These are phyloP conservation scores for Magallana angulata DNA, from an alignment of 1,140 invertebrate species.

Conservation along the genomic window DNA sequence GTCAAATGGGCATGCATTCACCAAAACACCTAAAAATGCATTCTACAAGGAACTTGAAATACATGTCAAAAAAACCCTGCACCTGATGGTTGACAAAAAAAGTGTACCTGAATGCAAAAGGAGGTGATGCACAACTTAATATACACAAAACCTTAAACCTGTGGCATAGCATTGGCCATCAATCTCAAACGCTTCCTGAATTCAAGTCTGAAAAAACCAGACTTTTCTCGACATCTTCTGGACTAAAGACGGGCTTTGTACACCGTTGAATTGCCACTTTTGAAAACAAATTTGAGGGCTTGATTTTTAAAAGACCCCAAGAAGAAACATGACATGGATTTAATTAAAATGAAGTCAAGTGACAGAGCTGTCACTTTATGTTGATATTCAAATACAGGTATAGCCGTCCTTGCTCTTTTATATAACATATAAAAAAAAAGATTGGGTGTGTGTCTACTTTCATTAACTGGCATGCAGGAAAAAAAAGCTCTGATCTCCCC, in stretches of 20 bases:
- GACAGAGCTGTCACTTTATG: not conserved
- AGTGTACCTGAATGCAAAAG: not conserved
- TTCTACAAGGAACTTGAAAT: not conserved
- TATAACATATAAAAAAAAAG: no score
- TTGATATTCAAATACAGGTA: no score
- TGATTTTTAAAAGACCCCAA: conserved; percentile 8
- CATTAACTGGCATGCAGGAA: no score
- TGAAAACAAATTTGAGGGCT: not conserved
- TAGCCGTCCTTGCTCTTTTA: no score
- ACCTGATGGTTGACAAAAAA: conserved; percentile 26
- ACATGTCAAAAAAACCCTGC: conserved; percentile 13
- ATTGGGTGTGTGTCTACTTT: no score
- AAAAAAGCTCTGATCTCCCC: no score
- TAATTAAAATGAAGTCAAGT: not conserved
- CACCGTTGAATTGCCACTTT: not conserved
- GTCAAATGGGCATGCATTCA: not conserved
- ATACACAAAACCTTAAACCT: conserved; percentile 7
- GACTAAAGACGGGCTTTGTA: not conserved
- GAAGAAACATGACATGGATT: not conserved
- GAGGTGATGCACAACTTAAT: conserved; percentile 18
- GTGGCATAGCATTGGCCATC: conserved; percentile 3
- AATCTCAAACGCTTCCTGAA: conserved; percentile 19
- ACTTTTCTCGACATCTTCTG: not conserved
- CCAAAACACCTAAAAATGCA: not conserved
- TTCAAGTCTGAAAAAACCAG: not conserved